Evolutionary conservation across 2,797 vertebrate genomes (phyloP).

Genomic region (Pseudopleuronectes americanus): DNA sequence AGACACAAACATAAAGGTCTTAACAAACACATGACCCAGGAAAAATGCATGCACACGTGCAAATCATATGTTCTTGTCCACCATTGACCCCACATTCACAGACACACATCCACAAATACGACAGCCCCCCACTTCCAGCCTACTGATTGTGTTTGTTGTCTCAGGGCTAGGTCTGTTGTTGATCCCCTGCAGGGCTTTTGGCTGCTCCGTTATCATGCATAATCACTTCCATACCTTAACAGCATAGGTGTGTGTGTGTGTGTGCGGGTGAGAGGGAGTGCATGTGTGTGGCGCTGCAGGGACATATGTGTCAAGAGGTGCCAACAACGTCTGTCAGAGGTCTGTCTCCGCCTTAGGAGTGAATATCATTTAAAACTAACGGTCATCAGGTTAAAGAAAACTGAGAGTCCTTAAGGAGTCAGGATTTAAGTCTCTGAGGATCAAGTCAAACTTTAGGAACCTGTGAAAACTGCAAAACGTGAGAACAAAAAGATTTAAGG

Average conservation of each 20-base stretch:
- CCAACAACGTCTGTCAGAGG: conserved; percentile 47
- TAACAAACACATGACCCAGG: conserved; percentile 8
- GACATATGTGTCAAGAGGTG: conserved; percentile 60
- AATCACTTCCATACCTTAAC: conserved; percentile 79
- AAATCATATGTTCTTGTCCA: conserved; percentile 35
- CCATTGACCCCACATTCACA: conserved; percentile 23
- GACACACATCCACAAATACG: conserved; percentile 46
- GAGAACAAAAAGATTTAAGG: conserved; percentile 26
- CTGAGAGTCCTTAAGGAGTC: neutral
- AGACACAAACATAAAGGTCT: conserved; percentile 24
- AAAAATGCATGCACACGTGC: conserved; percentile 34
- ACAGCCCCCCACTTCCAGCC: conserved; percentile 43
- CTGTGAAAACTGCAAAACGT: neutral
- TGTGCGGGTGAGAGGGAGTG: conserved; percentile 41
- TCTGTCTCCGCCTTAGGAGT: conserved; percentile 49
- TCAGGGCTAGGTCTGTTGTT: conserved; percentile 77
- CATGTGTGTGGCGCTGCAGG: conserved; percentile 50
- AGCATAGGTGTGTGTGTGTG: conserved; percentile 60
- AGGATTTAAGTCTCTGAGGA: neutral
- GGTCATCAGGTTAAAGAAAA: conserved; percentile 27
- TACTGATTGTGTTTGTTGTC: conserved; percentile 79
- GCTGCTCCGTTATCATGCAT: conserved; percentile 71
- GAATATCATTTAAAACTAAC: conserved; percentile 51
- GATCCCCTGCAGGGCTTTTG: conserved; percentile 72
- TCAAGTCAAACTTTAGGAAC: neutral